These are phyloP conservation scores for Ennomos erosarius DNA, from an alignment of 2,888 invertebrate species.

Conservation along the genomic window DNA sequence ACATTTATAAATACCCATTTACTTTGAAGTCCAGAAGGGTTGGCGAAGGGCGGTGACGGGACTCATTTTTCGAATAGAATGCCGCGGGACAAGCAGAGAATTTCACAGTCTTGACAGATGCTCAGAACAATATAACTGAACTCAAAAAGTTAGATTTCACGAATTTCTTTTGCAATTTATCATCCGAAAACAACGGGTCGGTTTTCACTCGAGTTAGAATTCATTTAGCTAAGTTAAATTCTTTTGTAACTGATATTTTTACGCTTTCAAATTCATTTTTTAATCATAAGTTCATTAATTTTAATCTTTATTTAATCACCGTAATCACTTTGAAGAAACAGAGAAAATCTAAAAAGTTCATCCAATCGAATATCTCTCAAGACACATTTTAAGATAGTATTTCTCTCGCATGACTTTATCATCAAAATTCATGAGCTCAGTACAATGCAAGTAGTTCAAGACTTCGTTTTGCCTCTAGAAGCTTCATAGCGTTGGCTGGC, in stretches of 20 bases:
- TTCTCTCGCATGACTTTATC: conserved; percentile 16
- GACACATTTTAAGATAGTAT: conserved; percentile 3
- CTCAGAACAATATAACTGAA: conserved; percentile 38
- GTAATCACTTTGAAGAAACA: no score
- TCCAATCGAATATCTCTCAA: neutral
- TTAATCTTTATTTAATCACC: neutral
- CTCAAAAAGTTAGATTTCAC: conserved; percentile 33
- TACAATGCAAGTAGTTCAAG: conserved; percentile 34
- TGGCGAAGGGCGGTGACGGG: conserved; percentile 18
- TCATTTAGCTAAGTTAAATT: conserved; percentile 21
- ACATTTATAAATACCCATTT: conserved; percentile 10
- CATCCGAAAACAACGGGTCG: conserved; percentile 31
- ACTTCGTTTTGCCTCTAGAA: conserved; percentile 39
- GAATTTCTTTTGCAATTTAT: conserved; percentile 43
- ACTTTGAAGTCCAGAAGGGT: conserved; percentile 33
- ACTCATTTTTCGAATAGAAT: conserved; percentile 33
- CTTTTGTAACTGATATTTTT: conserved; percentile 15
- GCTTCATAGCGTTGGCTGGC: conserved; percentile 50
- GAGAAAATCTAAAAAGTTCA: no score
- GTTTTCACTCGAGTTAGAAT: conserved; percentile 21
- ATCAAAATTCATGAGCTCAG: conserved; percentile 23
- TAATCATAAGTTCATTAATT: conserved; percentile 8
- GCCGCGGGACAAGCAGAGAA: conserved; percentile 32
- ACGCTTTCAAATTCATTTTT: neutral
- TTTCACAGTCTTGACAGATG: conserved; percentile 41